Evolutionary conservation across 2,113 vertebrate genomes (phyloP).

Genomic region (Gorilla gorilla): DNA sequence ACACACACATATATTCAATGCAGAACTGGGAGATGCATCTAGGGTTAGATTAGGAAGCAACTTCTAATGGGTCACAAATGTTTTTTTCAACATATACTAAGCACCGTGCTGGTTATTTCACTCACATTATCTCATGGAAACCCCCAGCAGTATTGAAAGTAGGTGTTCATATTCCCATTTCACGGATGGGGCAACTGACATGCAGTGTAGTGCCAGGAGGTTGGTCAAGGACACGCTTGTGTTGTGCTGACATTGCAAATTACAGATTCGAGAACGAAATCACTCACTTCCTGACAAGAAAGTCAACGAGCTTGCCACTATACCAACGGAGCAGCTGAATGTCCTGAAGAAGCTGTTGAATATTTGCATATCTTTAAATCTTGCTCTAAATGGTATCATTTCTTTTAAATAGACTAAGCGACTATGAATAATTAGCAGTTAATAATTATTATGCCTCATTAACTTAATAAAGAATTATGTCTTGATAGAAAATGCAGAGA

Average conservation of each 20-base stretch:
- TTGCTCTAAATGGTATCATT: slow-evolving; percentile 70
- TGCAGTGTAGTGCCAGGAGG: background rate
- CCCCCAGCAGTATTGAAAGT: no score
- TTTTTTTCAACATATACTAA: background rate
- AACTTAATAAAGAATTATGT: slow-evolving; percentile 75
- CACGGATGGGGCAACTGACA: background rate
- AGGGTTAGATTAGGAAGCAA: background rate
- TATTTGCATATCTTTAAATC: slow-evolving; percentile 71
- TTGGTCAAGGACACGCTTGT: background rate
- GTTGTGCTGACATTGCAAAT: background rate
- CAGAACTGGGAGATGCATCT: background rate
- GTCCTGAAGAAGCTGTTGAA: background rate
- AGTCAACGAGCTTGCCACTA: background rate
- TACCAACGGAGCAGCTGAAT: background rate
- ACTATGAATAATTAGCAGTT: slow-evolving; percentile 76
- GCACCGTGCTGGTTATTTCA: background rate
- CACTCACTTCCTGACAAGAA: background rate
- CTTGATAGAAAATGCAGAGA: slow-evolving; percentile 68
- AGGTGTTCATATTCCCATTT: background rate
- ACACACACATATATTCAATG: background rate
- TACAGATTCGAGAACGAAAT: background rate
- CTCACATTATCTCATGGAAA: no score
- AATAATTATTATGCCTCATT: slow-evolving; percentile 77
- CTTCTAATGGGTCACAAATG: background rate
- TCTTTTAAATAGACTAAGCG: slow-evolving; percentile 61